Conservation (phyloP, 1,140 invertebrate species). For the Caenorhabditis latens region DNA sequence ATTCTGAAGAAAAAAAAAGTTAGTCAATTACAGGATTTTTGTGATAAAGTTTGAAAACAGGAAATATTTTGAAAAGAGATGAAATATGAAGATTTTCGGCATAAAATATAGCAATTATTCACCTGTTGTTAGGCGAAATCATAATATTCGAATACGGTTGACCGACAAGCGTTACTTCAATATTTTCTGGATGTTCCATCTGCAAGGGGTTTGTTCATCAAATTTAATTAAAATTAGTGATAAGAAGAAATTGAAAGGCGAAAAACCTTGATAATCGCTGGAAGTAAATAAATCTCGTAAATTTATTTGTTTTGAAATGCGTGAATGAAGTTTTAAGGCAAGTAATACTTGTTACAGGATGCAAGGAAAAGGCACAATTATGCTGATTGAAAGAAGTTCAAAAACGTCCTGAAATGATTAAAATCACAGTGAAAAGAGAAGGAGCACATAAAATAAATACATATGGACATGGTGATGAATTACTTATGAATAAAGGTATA, state of each 20-base stretch:
- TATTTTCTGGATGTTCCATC: slow-evolving; percentile 22
- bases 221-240: background rate
- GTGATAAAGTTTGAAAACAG: background rate
- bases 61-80: background rate
- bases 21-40: background rate
- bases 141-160: slow-evolving; percentile 42
- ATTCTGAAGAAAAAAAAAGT: background rate
- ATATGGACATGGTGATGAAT: background rate
- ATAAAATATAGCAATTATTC: background rate
- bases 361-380: slow-evolving; percentile 42
- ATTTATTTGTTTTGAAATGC: background rate
- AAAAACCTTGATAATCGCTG: background rate
- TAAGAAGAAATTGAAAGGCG: background rate
- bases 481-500: too few species aligned
- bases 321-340: background rate
- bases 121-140: slow-evolving; percentile 35
- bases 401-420: background rate
- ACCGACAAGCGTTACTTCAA: slow-evolving; percentile 21
- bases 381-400: background rate
- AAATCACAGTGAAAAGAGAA: slow-evolving; percentile 13
- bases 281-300: background rate
- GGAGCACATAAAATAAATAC: background rate
- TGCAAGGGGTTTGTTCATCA: background rate
- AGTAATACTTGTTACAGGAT: slow-evolving; percentile 3
- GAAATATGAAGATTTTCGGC: background rate